A percentile compares a stretch with the other conserved stretches of the same genome.
Conservation (phyloP, 2,797 vertebrate genomes). For the Megalops cyprinoides region DNA sequence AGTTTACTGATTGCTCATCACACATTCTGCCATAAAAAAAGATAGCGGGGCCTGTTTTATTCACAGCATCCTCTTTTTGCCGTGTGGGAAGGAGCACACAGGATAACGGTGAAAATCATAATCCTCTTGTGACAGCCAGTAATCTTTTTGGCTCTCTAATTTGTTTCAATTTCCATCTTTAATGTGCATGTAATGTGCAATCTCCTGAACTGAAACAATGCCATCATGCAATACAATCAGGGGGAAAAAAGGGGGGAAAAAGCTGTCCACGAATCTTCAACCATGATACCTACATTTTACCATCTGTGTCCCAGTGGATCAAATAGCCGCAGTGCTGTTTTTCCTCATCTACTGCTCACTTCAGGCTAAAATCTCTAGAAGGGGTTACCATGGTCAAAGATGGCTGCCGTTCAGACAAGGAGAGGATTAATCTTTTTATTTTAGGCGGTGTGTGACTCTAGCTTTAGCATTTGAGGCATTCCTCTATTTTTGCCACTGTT, state of each 20-base stretch:
- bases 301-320: background rate
- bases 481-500: too few species aligned
- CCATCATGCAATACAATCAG: background rate
- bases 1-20: background rate
- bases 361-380: background rate
- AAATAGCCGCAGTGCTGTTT: background rate
- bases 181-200: slow-evolving; percentile 36
- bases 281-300: too few species aligned
- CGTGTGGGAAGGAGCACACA: slow-evolving; percentile 42
- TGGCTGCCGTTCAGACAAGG: background rate
- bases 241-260: too few species aligned
- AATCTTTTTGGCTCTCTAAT: slow-evolving; percentile 43
- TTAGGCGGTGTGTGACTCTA: background rate
- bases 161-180: slow-evolving; percentile 52
- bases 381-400: background rate
- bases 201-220: slow-evolving; percentile 34
- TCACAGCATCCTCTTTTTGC: too few species aligned
- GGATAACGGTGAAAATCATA: slow-evolving; percentile 40
- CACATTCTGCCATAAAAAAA: slow-evolving; percentile 27
- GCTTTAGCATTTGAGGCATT: too few species aligned
- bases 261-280: background rate
- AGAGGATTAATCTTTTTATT: background rate
- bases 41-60: too few species aligned
- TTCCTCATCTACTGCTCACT: too few species aligned
- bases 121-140: slow-evolving; percentile 47